Evolutionary conservation across 64 coral and sea anemone genomes (phyloP).

Genomic region (Montipora foliosa): DNA sequence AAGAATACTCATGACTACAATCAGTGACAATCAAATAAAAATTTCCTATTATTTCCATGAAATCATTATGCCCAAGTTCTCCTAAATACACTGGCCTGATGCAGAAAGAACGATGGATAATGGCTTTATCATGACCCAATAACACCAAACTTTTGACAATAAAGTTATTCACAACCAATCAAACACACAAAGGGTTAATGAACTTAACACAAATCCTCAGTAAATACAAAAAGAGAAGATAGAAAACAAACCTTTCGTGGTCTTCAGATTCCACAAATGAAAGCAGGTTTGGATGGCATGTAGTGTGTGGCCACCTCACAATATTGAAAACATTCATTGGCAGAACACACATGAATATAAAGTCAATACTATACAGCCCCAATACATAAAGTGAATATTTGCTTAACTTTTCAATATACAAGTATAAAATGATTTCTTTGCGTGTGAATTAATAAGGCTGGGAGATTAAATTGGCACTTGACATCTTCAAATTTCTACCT

Average conservation of each 20-base stretch:
- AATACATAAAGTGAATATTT: not conserved
- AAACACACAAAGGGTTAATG: not conserved
- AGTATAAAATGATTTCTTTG: not conserved
- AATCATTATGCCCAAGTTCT: not conserved
- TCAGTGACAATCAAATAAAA: not conserved
- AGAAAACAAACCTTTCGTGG: slow-evolving; percentile 11
- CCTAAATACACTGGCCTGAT: not conserved
- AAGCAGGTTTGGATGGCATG: not conserved
- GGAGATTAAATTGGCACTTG: not conserved
- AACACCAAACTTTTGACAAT: not conserved
- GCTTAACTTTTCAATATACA: not conserved
- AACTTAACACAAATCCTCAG: not conserved
- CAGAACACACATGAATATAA: slow-evolving; percentile 5
- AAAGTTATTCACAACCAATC: not conserved
- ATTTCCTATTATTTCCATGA: not conserved
- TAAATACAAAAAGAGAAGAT: not conserved
- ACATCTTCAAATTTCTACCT: no score
- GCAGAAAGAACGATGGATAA: not conserved
- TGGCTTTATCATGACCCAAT: not conserved
- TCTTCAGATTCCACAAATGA: not conserved
- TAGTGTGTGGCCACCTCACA: not conserved
- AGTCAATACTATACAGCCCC: not conserved
- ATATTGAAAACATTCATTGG: not conserved
- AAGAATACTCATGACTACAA: not conserved
- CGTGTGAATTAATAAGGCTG: no score